Evolutionary conservation across 2,888 invertebrate species (phyloP).

Genomic region (Noctua janthe): DNA sequence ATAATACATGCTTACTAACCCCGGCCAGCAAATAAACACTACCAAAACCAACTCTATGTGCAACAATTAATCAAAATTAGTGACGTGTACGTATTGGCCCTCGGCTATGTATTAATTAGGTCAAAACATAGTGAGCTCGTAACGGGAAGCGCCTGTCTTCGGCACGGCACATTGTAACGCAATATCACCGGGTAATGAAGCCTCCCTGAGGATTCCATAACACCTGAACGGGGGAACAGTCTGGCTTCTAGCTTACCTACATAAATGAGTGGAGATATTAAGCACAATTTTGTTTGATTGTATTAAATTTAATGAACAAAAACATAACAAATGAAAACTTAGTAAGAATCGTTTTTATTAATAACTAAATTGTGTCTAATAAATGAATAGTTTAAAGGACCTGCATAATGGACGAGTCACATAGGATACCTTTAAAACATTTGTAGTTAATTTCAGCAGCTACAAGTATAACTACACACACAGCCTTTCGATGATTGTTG

Average conservation of each 20-base stretch:
- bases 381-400: background rate
- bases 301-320: background rate
- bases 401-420: background rate
- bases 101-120: slow-evolving; percentile 82
- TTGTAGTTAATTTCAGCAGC: background rate
- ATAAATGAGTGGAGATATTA: slow-evolving; percentile 26
- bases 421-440: background rate
- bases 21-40: slow-evolving; percentile 1
- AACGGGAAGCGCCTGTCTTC: slow-evolving; percentile 74
- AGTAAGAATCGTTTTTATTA: background rate
- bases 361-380: too few relatives aligned
- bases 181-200: slow-evolving; percentile 82
- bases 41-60: slow-evolving; percentile 49
- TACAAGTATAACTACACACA: background rate
- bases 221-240: slow-evolving; percentile 49
- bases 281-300: background rate
- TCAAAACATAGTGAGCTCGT: slow-evolving; percentile 76
- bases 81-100: slow-evolving; percentile 73
- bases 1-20: background rate
- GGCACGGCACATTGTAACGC: slow-evolving; percentile 76
- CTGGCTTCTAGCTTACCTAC: slow-evolving; percentile 39
- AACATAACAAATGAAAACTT: background rate
- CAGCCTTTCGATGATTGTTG: background rate
- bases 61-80: slow-evolving; percentile 80
- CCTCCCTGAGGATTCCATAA: slow-evolving; percentile 74